Percentiles rank a stretch among this genome's conserved stretches.
Evolutionary conservation across 2,797 vertebrate genomes (phyloP).

Genomic region (Masticophis lateralis): DNA sequence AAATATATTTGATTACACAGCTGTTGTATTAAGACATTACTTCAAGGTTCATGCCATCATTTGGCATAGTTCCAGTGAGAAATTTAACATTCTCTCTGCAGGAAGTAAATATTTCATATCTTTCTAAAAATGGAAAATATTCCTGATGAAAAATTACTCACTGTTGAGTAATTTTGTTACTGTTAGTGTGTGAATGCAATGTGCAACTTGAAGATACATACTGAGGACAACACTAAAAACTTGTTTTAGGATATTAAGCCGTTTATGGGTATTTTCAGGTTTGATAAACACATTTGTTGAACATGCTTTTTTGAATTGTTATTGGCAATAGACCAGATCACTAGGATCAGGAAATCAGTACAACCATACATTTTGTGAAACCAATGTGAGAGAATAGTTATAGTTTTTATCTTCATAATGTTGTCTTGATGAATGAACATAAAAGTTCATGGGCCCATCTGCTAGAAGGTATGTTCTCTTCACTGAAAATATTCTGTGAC

Average conservation of each 20-base stretch:
- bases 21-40: conserved; percentile 50
- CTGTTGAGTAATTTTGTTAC: not conserved
- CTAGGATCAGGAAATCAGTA: not conserved
- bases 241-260: not conserved
- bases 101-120: not conserved
- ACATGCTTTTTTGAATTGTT: not conserved
- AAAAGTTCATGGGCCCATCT: not conserved
- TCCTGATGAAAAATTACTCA: not conserved
- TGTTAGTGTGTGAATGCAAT: not conserved
- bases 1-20: conserved; percentile 55
- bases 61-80: conserved; percentile 44
- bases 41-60: conserved; percentile 56
- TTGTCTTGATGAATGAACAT: not conserved
- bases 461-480: not conserved
- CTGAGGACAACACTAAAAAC: not conserved
- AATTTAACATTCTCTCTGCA: conserved; percentile 45
- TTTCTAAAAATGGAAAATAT: conserved; percentile 28
- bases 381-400: not conserved
- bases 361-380: not conserved
- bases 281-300: not conserved
- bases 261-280: not conserved
- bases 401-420: not conserved
- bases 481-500: not conserved
- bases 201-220: not conserved
- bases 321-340: not conserved